phyloP scores from a whole-genome alignment of 2,888 invertebrate genomes.

The Plusia festucae region DNA sequence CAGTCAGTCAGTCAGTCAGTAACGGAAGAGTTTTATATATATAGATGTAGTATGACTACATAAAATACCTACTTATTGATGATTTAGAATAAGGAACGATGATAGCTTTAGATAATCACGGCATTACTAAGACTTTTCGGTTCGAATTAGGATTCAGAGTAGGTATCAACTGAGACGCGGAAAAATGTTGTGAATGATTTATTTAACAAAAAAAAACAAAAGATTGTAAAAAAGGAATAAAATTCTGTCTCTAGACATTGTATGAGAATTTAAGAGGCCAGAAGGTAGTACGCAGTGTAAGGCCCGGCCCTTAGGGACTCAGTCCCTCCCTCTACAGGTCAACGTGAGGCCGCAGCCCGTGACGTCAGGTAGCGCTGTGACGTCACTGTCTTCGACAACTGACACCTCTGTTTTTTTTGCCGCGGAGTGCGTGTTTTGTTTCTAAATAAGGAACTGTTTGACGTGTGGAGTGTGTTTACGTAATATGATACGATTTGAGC shows the following conservation, averaged over 20 bases:
- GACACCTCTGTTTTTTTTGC: constrained; percentile 31
- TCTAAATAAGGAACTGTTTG: constrained; percentile 3
- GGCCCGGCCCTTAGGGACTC: constrained; percentile 28
- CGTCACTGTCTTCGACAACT: constrained; percentile 39
- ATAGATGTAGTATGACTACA: too few relatives aligned
- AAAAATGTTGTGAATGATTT: too few relatives aligned
- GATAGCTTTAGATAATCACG: too few relatives aligned
- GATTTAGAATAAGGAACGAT: too few relatives aligned
- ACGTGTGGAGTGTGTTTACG: not conserved
- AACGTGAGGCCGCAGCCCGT: constrained; percentile 52
- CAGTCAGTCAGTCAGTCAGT: too few relatives aligned
- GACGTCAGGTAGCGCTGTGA: constrained; percentile 41
- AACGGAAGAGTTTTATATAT: too few relatives aligned
- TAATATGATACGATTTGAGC: not conserved
- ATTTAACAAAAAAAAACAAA: not conserved
- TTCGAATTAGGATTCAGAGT: too few relatives aligned
- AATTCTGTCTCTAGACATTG: not conserved
- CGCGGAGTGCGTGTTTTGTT: constrained; percentile 19
- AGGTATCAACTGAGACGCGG: too few relatives aligned
- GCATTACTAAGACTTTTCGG: too few relatives aligned
- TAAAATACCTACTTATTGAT: too few relatives aligned
- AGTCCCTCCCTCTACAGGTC: constrained; percentile 45
- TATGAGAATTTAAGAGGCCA: constrained; percentile 20
- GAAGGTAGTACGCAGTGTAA: not conserved
- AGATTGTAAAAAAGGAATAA: not conserved